These are phyloP conservation scores for Malacoraja senta DNA, from an alignment of 2,797 vertebrate species.

Conservation along the genomic window DNA sequence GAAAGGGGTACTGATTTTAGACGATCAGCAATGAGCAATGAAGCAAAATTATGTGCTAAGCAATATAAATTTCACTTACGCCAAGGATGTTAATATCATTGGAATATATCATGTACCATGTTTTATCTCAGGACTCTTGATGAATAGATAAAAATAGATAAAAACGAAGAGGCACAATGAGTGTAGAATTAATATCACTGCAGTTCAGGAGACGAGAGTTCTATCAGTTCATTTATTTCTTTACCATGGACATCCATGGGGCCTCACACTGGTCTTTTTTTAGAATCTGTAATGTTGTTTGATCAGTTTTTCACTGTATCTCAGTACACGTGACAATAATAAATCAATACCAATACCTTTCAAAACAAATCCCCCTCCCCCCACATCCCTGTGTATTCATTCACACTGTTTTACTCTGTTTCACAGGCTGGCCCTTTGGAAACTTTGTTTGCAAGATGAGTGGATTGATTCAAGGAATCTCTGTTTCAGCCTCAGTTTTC, in stretches of 20 bases:
- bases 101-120: background rate
- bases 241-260: background rate
- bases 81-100: background rate
- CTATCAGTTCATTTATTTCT: background rate
- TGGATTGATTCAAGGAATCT: conserved; percentile 83
- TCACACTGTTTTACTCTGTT: conserved; percentile 18
- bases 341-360: too few species aligned
- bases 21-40: background rate
- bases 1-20: too few species aligned
- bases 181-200: background rate
- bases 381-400: too few species aligned
- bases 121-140: background rate
- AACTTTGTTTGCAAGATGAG: conserved; percentile 81
- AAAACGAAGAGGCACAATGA: background rate
- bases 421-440: conserved; percentile 86
- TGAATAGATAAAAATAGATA: background rate
- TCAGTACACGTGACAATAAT: too few species aligned
- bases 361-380: too few species aligned
- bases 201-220: background rate
- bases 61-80: background rate
- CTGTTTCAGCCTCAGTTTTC: conserved; percentile 84
- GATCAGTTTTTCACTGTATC: too few species aligned
- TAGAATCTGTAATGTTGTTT: background rate
- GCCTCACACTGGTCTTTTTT: background rate
- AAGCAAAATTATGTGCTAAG: background rate